Evolutionary conservation across 2,797 vertebrate species (phyloP), one percentile per base, ranked within the genome.

Genomic region (Enteromius treurensis): DNA sequence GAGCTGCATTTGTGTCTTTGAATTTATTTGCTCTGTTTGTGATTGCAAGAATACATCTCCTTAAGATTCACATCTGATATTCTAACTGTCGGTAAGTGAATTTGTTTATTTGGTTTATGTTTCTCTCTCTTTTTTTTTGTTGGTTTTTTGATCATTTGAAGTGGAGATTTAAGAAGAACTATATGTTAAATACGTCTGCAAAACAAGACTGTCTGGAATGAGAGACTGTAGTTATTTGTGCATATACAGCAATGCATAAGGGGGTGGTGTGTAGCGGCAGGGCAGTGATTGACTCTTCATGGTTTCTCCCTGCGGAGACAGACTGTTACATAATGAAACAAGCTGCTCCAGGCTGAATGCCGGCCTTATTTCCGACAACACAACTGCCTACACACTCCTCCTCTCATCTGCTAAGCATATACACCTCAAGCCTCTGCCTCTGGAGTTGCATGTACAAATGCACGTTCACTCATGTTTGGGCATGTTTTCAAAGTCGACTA

Each of bases 301-400:
- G 70, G 64, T 76, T 82, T 85, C 84, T 85, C 70, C 71, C 71
- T 68, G 14, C 67, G 68, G 86, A 88, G 82, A 74, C 77, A 14
- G 73, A 73, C 84, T 78, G 80, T 92, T 92, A 88, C 85, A 88
- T 89, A 92, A 93, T 86, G 70, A 86, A 90, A 90, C 83, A 82
- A 82, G 78, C 81, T 69, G 84, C 81, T 85, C 84, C 76, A 84
- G 85, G 73, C 53, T 58, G 58, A 69, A 64, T 80, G 60, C 83
- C 84, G 74, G 23, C 64, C 80, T 53, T 79, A 32, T 8, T 71
- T 67, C 68, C 69, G 21, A 71, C 65, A 85, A 86, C 87, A 86
- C 82, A 85, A 84, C 84, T 77, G 55, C 79, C 71, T 21, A 79
- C 71, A 80, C 77, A 62, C 58, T n/a, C 1, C 34, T 83, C 23